phyloP scores from a whole-genome alignment of 2,888 invertebrate genomes.

The Aphidius colemani region DNA sequence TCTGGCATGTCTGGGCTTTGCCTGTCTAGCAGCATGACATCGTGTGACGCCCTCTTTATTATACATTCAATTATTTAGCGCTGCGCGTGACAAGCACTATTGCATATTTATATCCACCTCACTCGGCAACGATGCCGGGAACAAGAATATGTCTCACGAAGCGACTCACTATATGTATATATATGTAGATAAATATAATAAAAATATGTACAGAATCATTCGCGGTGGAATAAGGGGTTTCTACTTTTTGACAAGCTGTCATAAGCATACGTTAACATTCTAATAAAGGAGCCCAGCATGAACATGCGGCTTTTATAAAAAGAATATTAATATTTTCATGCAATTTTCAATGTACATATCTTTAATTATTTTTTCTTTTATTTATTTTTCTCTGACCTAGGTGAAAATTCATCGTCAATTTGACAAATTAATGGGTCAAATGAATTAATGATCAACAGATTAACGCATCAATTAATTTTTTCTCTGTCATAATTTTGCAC shows the following conservation, averaged over 20 bases:
- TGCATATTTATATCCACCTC: constrained; percentile 57
- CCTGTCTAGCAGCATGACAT: constrained; percentile 54
- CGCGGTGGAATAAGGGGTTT: constrained; percentile 36
- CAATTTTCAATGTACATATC: constrained; percentile 23
- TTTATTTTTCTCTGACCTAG: background rate
- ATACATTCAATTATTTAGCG: constrained; percentile 60
- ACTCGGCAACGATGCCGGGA: constrained; percentile 27
- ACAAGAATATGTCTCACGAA: no score
- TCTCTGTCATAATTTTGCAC: no score
- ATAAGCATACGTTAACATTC: constrained; percentile 54
- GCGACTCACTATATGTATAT: background rate
- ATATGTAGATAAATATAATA: constrained; percentile 12
- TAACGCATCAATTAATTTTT: no score
- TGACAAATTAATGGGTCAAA: background rate
- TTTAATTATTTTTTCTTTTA: constrained; percentile 4
- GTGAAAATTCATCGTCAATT: background rate
- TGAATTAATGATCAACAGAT: no score
- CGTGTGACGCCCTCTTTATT: constrained; percentile 58
- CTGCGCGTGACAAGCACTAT: constrained; percentile 57
- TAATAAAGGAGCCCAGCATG: constrained; percentile 35
- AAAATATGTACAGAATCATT: constrained; percentile 30
- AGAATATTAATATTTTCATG: constrained; percentile 7
- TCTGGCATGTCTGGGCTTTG: constrained; percentile 23
- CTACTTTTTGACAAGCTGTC: constrained; percentile 48
- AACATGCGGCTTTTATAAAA: constrained; percentile 13